These are phyloP conservation scores for Gibbula magus DNA, from an alignment of 2,888 invertebrate species.

Conservation along the genomic window DNA sequence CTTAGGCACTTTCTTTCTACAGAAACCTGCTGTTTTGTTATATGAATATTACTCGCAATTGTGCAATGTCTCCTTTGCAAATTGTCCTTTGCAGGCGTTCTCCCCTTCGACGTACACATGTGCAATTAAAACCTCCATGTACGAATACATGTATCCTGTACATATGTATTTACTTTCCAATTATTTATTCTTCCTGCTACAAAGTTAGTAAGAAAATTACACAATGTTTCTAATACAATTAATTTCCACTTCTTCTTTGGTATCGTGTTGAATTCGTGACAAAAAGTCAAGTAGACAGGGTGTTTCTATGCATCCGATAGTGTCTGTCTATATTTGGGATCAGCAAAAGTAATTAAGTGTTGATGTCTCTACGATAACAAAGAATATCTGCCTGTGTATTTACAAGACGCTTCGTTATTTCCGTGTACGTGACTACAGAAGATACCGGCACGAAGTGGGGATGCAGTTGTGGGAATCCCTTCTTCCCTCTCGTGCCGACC, in stretches of 20 bases:
- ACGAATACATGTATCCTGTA: no score
- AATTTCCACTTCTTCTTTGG: background rate
- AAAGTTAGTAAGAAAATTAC: no score
- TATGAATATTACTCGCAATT: no score
- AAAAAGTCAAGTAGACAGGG: background rate
- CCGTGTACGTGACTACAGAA: background rate
- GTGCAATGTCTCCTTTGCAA: no score
- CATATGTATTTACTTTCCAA: no score
- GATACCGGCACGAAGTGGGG: background rate
- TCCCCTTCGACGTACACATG: no score
- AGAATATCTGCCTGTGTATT: background rate
- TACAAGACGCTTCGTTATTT: constrained; percentile 3
- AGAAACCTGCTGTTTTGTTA: no score
- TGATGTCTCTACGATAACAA: background rate
- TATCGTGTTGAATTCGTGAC: background rate
- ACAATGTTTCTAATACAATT: background rate
- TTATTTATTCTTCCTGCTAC: no score
- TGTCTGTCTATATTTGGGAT: constrained; percentile 7
- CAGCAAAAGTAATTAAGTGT: constrained; percentile 13
- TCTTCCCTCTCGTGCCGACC: background rate
- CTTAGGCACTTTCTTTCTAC: no score
- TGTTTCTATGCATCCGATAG: constrained; percentile 3
- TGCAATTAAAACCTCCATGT: no score
- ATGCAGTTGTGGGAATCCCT: background rate
- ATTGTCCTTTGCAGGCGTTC: no score